Conservation (phyloP, 2,888 invertebrate genomes). For the Atherix ibis region DNA sequence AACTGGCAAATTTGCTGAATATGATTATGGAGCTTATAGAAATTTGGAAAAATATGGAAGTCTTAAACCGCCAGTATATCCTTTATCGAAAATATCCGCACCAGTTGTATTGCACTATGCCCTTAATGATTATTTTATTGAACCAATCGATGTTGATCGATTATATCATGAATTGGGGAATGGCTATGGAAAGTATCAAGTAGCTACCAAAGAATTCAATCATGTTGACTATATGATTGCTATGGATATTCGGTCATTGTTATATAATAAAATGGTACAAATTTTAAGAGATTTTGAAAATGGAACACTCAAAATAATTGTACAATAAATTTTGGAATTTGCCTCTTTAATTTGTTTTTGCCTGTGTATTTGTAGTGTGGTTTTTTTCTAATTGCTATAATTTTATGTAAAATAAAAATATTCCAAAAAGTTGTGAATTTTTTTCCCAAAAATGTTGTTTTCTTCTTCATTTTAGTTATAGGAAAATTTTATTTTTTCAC, state of each 20-base stretch:
- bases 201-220: constrained; percentile 38
- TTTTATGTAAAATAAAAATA: no score
- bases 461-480: no score
- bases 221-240: constrained; percentile 54
- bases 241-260: constrained; percentile 33
- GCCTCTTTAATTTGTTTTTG: no score
- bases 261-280: constrained; percentile 36
- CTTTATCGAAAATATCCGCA: constrained; percentile 26
- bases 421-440: no score
- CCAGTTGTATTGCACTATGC: constrained; percentile 35
- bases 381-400: no score
- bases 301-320: no score
- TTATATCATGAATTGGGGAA: constrained; percentile 30
- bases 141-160: constrained; percentile 30
- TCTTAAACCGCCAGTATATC: constrained; percentile 31
- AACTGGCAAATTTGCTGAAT: constrained; percentile 26
- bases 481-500: no score
- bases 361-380: no score
- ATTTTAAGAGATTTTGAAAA: constrained; percentile 24
- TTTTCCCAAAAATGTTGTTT: no score
- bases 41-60: constrained; percentile 33
- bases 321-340: no score
- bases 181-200: constrained; percentile 33
- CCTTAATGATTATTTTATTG: constrained; percentile 38
- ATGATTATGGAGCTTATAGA: constrained; percentile 32